Base-by-base conservation (phyloP, 2,888 invertebrate species). In the Entomobrya multifasciata region DNA sequence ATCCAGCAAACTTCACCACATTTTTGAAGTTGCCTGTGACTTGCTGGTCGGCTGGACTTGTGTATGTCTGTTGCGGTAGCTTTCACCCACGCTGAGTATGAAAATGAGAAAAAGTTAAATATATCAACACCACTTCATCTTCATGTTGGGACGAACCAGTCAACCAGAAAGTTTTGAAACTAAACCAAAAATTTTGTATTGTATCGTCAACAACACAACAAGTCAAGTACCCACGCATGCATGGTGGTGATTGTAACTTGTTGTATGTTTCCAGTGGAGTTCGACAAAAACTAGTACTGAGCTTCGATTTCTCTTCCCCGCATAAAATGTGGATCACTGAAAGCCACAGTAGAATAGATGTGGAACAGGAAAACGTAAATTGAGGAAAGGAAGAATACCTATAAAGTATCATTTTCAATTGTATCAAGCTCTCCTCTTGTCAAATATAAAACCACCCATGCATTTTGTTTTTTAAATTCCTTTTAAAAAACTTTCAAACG, bases 101-200 rank as follows among this genome's bases (percentile, higher is more conserved):
- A 47, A 20, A 1, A 11, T 44, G 47, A 44, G 11, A 36, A 17
- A 65, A 47, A 44, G 47, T 13, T 22, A 22, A 17, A 65, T 67
- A 67, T 67, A 41, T 44, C 47, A 44, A 67, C 22, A 47, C 36
- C 67, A 67, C 67, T 67, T 41, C 44, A 67, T 67, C 67, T 67
- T 44, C 67, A 67, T 67, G 36, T 36, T 36, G n/a, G n/a, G n/a
- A n/a, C 8, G 36, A 36, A 36, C 67, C 67, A 67, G 44, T 67
- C 67, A 47, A 25, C 67, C 67, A 47, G 36, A 36, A 36, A 36
- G 36, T 36, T 36, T 36, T 36, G 8, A 36, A 41, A 44, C 67
- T 20, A 67, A 44, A 67, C 47, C 20, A 47, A 67, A 67, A 67
- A 67, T 67, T 67, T 44, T 44, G 44, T 44, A 67, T 36, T 8